Evolutionary conservation across 2,113 vertebrate genomes (phyloP).

Genomic region (Cyanoderma ruficeps): DNA sequence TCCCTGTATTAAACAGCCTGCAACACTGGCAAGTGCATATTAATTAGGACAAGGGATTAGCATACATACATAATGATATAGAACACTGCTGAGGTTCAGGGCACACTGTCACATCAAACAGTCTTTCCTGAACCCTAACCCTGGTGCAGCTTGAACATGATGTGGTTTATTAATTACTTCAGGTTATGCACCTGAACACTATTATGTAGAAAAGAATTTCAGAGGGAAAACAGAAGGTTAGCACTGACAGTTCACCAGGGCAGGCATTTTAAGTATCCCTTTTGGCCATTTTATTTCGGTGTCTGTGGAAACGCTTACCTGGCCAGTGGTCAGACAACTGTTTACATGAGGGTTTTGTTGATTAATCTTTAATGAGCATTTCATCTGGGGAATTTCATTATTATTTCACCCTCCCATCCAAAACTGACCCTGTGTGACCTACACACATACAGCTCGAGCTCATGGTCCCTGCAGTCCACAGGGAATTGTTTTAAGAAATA

Average conservation of each 20-base stretch:
- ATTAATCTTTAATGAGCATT: neutral
- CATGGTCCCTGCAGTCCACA: neutral
- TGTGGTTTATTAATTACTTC: neutral
- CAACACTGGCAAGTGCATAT: neutral
- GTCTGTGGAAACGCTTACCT: neutral
- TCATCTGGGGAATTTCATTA: neutral
- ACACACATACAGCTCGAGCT: neutral
- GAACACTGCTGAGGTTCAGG: neutral
- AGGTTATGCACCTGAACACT: neutral
- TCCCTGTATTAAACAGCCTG: neutral
- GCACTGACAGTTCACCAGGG: neutral
- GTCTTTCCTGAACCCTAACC: neutral
- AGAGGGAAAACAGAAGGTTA: neutral
- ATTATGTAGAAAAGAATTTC: neutral
- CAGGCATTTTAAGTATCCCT: neutral
- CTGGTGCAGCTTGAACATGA: neutral
- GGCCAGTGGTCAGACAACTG: neutral
- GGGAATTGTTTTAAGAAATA: neutral
- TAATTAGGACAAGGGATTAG: neutral
- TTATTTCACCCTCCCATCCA: neutral
- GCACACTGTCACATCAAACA: neutral
- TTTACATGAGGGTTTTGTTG: rapidly evolving
- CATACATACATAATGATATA: neutral
- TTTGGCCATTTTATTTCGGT: neutral
- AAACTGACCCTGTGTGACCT: neutral